A percentile compares a stretch with the other conserved stretches of the same genome.
phyloP scores from a whole-genome alignment of 2,113 vertebrate genomes.

The Prunella himalayana region DNA sequence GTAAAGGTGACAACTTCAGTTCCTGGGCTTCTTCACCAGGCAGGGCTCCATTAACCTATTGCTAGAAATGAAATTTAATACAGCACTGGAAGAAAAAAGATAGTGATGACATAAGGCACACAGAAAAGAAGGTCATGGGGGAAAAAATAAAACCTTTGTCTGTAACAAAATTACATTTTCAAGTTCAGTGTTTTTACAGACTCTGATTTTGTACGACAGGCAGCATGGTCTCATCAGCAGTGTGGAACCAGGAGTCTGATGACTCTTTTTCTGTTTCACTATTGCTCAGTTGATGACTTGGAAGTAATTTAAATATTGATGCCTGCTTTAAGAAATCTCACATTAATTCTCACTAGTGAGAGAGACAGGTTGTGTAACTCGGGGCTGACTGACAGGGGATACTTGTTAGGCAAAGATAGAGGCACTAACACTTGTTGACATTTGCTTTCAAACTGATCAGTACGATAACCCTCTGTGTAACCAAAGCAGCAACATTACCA shows the following conservation, averaged over 20 bases:
- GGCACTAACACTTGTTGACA: constrained; percentile 6
- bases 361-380: not conserved
- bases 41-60: not conserved
- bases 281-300: not conserved
- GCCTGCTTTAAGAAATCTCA: not conserved
- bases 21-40: not conserved
- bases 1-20: not conserved
- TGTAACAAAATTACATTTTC: not conserved
- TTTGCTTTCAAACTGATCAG: constrained; percentile 2
- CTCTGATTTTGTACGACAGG: not conserved
- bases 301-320: not conserved
- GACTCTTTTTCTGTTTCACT: not conserved
- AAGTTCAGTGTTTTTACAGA: not conserved
- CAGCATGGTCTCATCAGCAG: not conserved
- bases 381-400: not conserved
- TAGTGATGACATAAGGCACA: not conserved
- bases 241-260: not conserved
- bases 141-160: not conserved
- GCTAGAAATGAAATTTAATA: not conserved
- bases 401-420: not conserved
- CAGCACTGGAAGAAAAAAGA: not conserved
- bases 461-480: not conserved
- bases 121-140: not conserved
- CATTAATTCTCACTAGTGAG: not conserved
- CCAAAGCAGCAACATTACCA: not conserved